These are phyloP conservation scores for Aphodius granarius DNA, from an alignment of 2,888 invertebrate species.

Conservation along the genomic window DNA sequence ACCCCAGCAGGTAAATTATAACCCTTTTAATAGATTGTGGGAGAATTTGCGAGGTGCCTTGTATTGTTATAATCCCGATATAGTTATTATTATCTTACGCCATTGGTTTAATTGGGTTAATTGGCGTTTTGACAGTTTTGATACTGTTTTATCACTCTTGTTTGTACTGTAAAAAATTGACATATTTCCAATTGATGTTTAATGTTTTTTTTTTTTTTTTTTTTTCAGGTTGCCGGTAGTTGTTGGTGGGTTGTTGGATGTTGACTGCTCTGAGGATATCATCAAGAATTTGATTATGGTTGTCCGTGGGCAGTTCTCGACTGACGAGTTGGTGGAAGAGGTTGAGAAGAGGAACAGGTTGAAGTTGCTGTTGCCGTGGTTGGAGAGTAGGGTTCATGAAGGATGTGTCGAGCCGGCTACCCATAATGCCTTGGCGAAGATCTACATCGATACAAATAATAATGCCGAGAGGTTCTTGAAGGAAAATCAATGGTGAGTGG, in stretches of 20 bases:
- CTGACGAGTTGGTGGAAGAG: slow-evolving; percentile 97
- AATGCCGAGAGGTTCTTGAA: slow-evolving; percentile 96
- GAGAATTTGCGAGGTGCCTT: too few relatives aligned
- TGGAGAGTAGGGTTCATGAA: slow-evolving; percentile 96
- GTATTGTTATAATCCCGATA: too few relatives aligned
- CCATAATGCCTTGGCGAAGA: slow-evolving; percentile 98
- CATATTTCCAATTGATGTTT: too few relatives aligned
- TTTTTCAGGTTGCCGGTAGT: slow-evolving; percentile 97
- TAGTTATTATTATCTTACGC: too few relatives aligned
- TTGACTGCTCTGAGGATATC: slow-evolving; percentile 98
- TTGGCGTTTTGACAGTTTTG: too few relatives aligned
- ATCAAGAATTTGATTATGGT: slow-evolving; percentile 98
- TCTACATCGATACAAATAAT: slow-evolving; percentile 99
- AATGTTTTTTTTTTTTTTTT: too few relatives aligned
- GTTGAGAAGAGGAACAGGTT: slow-evolving; percentile 91
- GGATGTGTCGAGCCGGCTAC: slow-evolving; percentile 97
- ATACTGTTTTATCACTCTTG: too few relatives aligned
- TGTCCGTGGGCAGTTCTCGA: slow-evolving; percentile 97
- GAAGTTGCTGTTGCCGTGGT: slow-evolving; percentile 94
- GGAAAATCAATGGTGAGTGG: slow-evolving; percentile 69
- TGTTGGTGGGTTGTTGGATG: slow-evolving; percentile 95
- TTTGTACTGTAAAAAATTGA: too few relatives aligned
- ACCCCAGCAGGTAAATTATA: slow-evolving; percentile 98
- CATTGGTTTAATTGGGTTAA: too few relatives aligned
- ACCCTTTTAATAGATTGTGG: too few relatives aligned